Evolutionary conservation across 2,797 vertebrate species (phyloP), one percentile per base, ranked within the genome.

Genomic region (Myotis planiceps): DNA sequence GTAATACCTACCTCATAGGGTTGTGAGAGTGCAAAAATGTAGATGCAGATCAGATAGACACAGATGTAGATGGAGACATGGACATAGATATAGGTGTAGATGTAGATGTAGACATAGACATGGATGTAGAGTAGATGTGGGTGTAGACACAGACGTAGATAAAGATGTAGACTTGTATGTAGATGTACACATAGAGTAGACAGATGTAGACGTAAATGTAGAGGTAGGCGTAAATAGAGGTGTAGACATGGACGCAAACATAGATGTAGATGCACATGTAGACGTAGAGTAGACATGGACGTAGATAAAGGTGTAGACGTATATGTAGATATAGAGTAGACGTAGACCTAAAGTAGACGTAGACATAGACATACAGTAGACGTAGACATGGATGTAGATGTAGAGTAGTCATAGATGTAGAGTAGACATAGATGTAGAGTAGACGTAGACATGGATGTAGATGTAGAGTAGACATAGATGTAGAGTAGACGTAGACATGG

Each of bases 361-460:
- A 21, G 39, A 15, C 8, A 9, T 16, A 18, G 34, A 42, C 9
- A 1, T 49, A 37, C n/a, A 49, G 16, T 23, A 37, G 78, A 34
- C 9, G 9, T 1, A 3, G 12, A 4, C 8, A 6, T 23, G 29
- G 47, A 37, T 0, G 3, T 29, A 7, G 13, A 34, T 1, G 2
- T 29, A 21, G 15, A 74, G 3, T 29, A 32, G 9, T 60, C 3
- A 9, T n/a, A n/a, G n/a, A n/a, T n/a, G n/a, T n/a, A n/a, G 34
- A 21, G 37, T 47, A 47, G 71, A 74, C 8, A 9, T 12, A n/a
- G 23, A 42, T 25, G 21, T 25, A 42, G n/a, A n/a, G n/a, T n/a
- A n/a, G n/a, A n/a, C n/a, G 14, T 32, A 23, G 51, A 12, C 13
- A 14, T 8, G 25, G 47, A 27, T 12, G 16, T 6, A n/a, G 34